A percentile compares a stretch with the other conserved stretches of the same genome.
These are phyloP conservation scores for Sorex fumeus DNA, from an alignment of 2,113 vertebrate genomes.

Conservation along the genomic window DNA sequence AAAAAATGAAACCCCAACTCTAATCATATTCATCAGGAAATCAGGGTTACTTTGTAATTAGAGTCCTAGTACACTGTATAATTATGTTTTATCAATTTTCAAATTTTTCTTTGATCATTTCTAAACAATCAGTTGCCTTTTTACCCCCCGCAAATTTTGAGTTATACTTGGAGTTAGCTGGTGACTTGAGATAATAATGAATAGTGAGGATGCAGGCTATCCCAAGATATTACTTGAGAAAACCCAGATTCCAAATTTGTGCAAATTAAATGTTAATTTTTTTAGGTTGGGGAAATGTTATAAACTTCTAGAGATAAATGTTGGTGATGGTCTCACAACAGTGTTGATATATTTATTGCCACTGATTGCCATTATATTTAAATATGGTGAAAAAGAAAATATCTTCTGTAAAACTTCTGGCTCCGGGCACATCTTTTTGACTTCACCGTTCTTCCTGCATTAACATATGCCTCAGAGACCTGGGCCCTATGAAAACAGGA, in stretches of 20 bases:
- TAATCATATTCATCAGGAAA: background rate
- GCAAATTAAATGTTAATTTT: background rate
- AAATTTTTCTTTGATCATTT: constrained; percentile 49
- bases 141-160: constrained; percentile 4
- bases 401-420: background rate
- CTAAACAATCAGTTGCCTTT: background rate
- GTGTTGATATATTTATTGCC: background rate
- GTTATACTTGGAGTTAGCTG: constrained; percentile 17
- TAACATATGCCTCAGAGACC: too few species aligned
- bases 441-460: too few species aligned
- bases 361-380: background rate
- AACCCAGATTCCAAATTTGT: constrained; percentile 2
- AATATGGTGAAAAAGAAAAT: background rate
- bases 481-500: too few species aligned
- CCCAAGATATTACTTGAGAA: constrained; percentile 1
- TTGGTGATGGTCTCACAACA: background rate
- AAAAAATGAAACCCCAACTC: background rate
- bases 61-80: background rate
- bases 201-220: background rate
- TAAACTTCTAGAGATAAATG: background rate
- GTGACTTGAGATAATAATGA: constrained; percentile 41
- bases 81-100: constrained; percentile 34
- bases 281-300: constrained; percentile 40
- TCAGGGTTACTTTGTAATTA: background rate
- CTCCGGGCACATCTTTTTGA: too few species aligned